Evolutionary conservation across 2,888 invertebrate genomes (phyloP).

Genomic region (Abrostola tripartita): DNA sequence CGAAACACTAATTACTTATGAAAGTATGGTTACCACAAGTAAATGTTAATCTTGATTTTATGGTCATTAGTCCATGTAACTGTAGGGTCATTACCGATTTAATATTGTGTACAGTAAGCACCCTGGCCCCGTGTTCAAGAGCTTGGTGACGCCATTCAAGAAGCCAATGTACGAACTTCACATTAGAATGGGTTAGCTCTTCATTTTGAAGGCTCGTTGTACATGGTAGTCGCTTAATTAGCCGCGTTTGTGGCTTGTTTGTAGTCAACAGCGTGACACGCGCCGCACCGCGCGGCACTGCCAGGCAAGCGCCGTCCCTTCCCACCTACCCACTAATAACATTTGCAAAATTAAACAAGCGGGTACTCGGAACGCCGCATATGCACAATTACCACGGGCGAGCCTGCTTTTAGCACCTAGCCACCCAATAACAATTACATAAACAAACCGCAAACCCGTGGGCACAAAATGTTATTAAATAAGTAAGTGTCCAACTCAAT

Average conservation of each 20-base stretch:
- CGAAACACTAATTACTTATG: too few species aligned
- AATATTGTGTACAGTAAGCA: background rate
- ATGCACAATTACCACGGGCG: slow-evolving; percentile 70
- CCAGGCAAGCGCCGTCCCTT: slow-evolving; percentile 17
- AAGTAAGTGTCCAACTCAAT: slow-evolving; percentile 27
- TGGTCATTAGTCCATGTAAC: background rate
- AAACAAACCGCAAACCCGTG: slow-evolving; percentile 46
- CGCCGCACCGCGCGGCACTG: slow-evolving; percentile 43
- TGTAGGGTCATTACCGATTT: background rate
- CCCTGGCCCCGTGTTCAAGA: background rate
- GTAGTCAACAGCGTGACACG: slow-evolving; percentile 55
- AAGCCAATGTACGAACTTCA: slow-evolving; percentile 29
- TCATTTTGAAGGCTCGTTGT: slow-evolving; percentile 64
- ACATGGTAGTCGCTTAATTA: slow-evolving; percentile 68
- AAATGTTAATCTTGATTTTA: too few species aligned
- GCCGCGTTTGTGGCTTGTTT: slow-evolving; percentile 73
- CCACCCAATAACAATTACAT: slow-evolving; percentile 70
- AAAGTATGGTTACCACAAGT: too few species aligned
- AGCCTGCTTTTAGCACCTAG: slow-evolving; percentile 72
- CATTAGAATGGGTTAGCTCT: slow-evolving; percentile 65
- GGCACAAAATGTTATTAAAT: slow-evolving; percentile 43
- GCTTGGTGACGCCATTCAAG: slow-evolving; percentile 15
- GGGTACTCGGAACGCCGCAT: slow-evolving; percentile 63
- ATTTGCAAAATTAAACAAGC: slow-evolving; percentile 82
- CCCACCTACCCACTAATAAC: slow-evolving; percentile 69